These are phyloP conservation scores for Prionace glauca DNA, from an alignment of 2,797 vertebrate species.

Conservation along the genomic window DNA sequence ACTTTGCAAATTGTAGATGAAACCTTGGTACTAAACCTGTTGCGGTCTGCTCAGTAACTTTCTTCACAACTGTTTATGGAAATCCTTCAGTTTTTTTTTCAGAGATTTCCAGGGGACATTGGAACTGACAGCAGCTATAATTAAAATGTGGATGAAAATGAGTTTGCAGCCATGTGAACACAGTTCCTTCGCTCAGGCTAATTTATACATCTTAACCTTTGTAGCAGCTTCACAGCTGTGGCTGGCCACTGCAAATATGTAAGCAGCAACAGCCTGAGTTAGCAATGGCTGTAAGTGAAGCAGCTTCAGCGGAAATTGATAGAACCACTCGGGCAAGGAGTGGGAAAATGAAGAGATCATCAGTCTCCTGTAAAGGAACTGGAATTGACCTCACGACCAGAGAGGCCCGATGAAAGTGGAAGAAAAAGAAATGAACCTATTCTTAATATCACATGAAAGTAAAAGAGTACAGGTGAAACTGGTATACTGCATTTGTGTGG, in stretches of 20 bases:
- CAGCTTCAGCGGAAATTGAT: not conserved
- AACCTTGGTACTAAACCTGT: not conserved
- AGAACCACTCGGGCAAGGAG: slow-evolving; percentile 4
- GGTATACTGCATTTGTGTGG: not conserved
- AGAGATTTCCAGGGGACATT: not conserved
- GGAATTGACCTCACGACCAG: not conserved
- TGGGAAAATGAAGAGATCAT: not conserved
- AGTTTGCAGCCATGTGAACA: not conserved
- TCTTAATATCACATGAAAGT: not conserved
- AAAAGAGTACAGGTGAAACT: not conserved
- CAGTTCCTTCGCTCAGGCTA: not conserved
- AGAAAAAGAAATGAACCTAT: not conserved
- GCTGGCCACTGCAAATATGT: not conserved
- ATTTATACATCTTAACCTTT: slow-evolving; percentile 28
- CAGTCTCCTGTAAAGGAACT: not conserved
- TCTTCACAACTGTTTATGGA: slow-evolving; percentile 2
- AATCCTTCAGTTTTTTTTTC: not conserved
- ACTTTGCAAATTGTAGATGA: not conserved
- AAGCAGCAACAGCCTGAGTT: not conserved
- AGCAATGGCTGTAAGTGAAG: not conserved
- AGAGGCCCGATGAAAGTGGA: not conserved
- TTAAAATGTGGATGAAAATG: slow-evolving; percentile 5
- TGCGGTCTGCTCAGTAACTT: not conserved
- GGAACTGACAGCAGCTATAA: slow-evolving; percentile 17
- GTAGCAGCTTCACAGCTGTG: not conserved